Evolutionary conservation across 2,888 invertebrate species (phyloP).

Genomic region (Tachystola acroxantha): DNA sequence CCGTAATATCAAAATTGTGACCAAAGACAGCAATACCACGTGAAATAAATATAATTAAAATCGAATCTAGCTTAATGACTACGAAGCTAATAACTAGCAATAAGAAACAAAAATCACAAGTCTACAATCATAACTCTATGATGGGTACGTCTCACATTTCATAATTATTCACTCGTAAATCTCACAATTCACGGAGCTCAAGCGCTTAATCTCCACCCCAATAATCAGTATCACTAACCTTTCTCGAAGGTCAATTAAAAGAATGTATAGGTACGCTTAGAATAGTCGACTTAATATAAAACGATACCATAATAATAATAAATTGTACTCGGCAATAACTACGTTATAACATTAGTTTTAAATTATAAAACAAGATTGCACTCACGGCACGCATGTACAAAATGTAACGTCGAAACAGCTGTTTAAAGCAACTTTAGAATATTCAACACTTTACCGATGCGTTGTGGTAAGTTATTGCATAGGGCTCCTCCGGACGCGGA

Average conservation of each 20-base stretch:
- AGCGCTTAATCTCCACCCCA: slow-evolving; percentile 58
- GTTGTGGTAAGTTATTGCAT: slow-evolving; percentile 49
- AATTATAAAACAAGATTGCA: slow-evolving; percentile 53
- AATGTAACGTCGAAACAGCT: slow-evolving; percentile 45
- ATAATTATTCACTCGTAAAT: slow-evolving; percentile 43
- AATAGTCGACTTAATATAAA: slow-evolving; percentile 68
- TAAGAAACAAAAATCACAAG: slow-evolving; percentile 65
- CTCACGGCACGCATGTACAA: slow-evolving; percentile 45
- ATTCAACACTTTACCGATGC: slow-evolving; percentile 67
- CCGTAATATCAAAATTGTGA: slow-evolving; percentile 43
- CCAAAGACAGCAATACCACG: slow-evolving; percentile 41
- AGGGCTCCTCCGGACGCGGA: slow-evolving; percentile 46
- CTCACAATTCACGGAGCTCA: slow-evolving; percentile 50
- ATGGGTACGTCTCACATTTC: slow-evolving; percentile 55
- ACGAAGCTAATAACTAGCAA: slow-evolving; percentile 66
- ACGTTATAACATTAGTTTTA: slow-evolving; percentile 45
- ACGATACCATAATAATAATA: slow-evolving; percentile 55
- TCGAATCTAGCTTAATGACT: slow-evolving; percentile 71
- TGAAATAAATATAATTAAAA: slow-evolving; percentile 59
- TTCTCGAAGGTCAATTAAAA: slow-evolving; percentile 75
- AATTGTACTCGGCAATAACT: slow-evolving; percentile 68
- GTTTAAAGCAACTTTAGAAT: slow-evolving; percentile 61
- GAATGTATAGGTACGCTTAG: slow-evolving; percentile 76
- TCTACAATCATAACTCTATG: slow-evolving; percentile 40
- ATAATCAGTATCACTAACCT: slow-evolving; percentile 77